Evolutionary conservation across 2,888 invertebrate genomes (phyloP).

Genomic region (Eudemis profundana): DNA sequence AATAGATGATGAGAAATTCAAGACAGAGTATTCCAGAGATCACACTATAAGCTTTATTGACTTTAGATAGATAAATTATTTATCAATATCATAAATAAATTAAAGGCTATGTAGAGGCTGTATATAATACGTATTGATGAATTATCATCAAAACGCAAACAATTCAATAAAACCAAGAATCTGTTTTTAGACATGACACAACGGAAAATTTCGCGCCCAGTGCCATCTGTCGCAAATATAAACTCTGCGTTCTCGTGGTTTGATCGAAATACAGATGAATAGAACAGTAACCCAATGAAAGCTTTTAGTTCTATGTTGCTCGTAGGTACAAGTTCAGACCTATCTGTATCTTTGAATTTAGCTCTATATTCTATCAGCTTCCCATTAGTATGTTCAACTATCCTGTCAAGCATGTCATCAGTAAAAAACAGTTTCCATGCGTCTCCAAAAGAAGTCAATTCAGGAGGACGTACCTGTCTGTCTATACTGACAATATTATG

Average conservation of each 20-base stretch:
- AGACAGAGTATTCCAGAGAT: too few relatives aligned
- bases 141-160: slow-evolving; percentile 49
- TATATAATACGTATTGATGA: too few relatives aligned
- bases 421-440: slow-evolving; percentile 12
- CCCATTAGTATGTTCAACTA: slow-evolving; percentile 14
- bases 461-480: too few relatives aligned
- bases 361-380: background rate
- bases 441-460: background rate
- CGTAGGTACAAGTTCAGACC: slow-evolving; percentile 29
- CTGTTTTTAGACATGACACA: slow-evolving; percentile 46
- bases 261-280: slow-evolving; percentile 42
- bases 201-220: slow-evolving; percentile 48
- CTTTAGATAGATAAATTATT: too few relatives aligned
- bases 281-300: slow-evolving; percentile 44
- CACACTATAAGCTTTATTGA: too few relatives aligned
- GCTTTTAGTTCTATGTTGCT: slow-evolving; percentile 40
- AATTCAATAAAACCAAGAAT: slow-evolving; percentile 43
- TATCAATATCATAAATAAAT: too few relatives aligned
- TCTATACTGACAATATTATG: too few relatives aligned
- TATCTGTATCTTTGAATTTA: slow-evolving; percentile 32
- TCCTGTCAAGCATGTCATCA: slow-evolving; percentile 9
- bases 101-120: too few relatives aligned
- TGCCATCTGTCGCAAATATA: slow-evolving; percentile 49
- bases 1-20: too few relatives aligned
- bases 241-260: slow-evolving; percentile 38